Conservation (phyloP, 2,797 vertebrate species). For the Tachyglossus aculeatus region DNA sequence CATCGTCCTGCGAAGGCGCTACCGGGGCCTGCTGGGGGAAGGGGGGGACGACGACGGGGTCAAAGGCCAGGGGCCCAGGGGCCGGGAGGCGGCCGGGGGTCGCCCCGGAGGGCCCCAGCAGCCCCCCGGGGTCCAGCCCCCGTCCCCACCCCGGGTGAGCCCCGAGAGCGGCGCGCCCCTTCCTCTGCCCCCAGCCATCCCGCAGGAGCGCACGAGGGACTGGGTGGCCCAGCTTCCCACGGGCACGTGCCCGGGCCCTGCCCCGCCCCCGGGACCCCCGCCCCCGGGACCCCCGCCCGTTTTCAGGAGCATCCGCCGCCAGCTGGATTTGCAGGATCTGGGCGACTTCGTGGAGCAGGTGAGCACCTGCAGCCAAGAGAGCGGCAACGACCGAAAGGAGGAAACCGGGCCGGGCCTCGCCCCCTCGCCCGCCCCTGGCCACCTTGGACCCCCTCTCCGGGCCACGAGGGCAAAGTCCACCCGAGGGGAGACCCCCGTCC, state of each 20-base stretch:
- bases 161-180: not conserved
- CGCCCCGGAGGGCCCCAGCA: not conserved
- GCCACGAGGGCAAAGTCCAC: conserved; percentile 16
- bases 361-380: conserved; percentile 65
- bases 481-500: not conserved
- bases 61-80: not conserved
- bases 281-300: not conserved
- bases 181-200: not conserved
- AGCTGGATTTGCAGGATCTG: conserved; percentile 67
- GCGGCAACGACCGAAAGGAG: conserved; percentile 54
- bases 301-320: conserved; percentile 73
- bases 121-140: not conserved
- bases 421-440: not conserved
- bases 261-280: too few relatives aligned
- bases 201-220: conserved; percentile 21
- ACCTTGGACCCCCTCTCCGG: conserved; percentile 42
- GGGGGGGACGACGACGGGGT: conserved; percentile 10
- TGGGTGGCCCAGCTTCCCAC: conserved; percentile 16
- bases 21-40: conserved; percentile 72
- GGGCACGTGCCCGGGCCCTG: not conserved
- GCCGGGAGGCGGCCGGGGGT: not conserved
- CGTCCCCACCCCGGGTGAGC: not conserved
- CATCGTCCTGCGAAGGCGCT: conserved; percentile 83
- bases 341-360: conserved; percentile 67
- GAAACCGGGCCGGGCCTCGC: not conserved